These are phyloP conservation scores for Holocentrus rufus DNA, from an alignment of 2,797 vertebrate genomes.

Conservation along the genomic window DNA sequence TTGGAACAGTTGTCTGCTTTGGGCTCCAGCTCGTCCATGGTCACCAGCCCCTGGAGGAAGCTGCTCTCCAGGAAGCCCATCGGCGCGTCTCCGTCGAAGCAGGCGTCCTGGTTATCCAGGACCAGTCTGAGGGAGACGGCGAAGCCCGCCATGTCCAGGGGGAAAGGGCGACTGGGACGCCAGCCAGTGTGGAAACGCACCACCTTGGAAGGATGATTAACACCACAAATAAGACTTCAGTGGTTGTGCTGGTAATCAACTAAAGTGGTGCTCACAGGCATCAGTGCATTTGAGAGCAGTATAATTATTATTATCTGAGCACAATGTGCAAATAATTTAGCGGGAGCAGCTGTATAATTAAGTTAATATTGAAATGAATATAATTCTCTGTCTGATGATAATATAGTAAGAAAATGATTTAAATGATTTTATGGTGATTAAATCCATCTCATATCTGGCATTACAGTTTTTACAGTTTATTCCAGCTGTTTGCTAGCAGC, in stretches of 20 bases:
- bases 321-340: too few species aligned
- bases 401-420: too few species aligned
- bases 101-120: constrained; percentile 83
- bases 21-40: constrained; percentile 90
- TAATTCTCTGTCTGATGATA: too few species aligned
- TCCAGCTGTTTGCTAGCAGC: too few species aligned
- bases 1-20: constrained; percentile 90
- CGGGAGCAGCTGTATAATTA: too few species aligned
- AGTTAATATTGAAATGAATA: too few species aligned
- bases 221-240: not conserved
- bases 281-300: not conserved
- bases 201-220: constrained; percentile 68
- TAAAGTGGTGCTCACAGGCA: not conserved
- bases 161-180: constrained; percentile 91
- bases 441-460: too few species aligned
- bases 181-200: constrained; percentile 92
- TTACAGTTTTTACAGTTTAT: too few species aligned
- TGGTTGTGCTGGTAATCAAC: not conserved
- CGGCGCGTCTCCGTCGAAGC: constrained; percentile 87
- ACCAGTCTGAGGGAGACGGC: constrained; percentile 87
- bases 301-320: too few species aligned
- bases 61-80: constrained; percentile 94
- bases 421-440: too few species aligned
- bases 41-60: constrained; percentile 87
- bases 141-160: constrained; percentile 93